Evolutionary conservation across 2,888 invertebrate genomes (phyloP).

Genomic region (Campaea margaritaria): DNA sequence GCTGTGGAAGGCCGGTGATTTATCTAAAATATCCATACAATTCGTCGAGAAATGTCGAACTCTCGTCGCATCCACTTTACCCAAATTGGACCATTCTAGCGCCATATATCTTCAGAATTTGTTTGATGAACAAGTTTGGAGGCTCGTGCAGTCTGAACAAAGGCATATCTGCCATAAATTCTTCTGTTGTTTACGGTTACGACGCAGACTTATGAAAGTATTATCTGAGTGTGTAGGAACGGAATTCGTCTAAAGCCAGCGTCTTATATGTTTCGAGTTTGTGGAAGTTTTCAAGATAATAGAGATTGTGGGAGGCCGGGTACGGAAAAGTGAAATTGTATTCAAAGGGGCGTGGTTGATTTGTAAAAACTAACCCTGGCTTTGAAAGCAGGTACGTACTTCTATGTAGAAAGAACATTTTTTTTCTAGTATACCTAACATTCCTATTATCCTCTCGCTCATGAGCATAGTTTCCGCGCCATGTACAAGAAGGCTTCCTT

Average conservation of each 20-base stretch:
- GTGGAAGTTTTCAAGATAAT: conserved; percentile 57
- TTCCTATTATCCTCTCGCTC: too few species aligned
- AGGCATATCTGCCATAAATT: conserved; percentile 73
- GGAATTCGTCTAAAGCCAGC: conserved; percentile 55
- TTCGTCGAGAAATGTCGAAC: conserved; percentile 77
- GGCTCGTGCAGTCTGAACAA: conserved; percentile 68
- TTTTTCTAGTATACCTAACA: too few species aligned
- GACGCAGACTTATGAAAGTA: conserved; percentile 66
- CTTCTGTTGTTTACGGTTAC: conserved; percentile 74
- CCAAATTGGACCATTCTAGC: conserved; percentile 80
- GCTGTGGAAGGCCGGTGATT: conserved; percentile 75
- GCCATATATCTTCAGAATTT: conserved; percentile 79
- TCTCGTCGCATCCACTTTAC: conserved; percentile 78
- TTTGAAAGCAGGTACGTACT: too few species aligned
- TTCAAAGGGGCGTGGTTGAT: conserved; percentile 24
- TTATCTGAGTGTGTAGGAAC: conserved; percentile 65
- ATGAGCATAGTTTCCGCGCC: too few species aligned
- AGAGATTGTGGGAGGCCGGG: conserved; percentile 52
- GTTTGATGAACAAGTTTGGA: conserved; percentile 76
- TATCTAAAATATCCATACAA: conserved; percentile 83
- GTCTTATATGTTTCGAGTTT: conserved; percentile 61
- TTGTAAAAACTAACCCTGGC: conserved; percentile 19
- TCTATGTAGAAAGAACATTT: too few species aligned
- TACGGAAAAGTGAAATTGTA: conserved; percentile 21
- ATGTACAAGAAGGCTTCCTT: too few species aligned